Conservation (phyloP, 2,113 vertebrate genomes). For the Sturnira hondurensis region DNA sequence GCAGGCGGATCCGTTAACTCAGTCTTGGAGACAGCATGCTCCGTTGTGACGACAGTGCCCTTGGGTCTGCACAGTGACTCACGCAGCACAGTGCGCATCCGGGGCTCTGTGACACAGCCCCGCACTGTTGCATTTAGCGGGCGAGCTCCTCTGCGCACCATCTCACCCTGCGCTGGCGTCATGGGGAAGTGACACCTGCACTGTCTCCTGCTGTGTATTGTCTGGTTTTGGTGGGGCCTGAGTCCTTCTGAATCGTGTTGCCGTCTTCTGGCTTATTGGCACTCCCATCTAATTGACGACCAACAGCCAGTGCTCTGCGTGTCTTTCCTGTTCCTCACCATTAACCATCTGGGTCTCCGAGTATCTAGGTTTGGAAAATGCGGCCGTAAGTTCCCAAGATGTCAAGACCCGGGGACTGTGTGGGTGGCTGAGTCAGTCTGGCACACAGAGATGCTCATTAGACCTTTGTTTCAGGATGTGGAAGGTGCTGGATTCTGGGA, state of each 20-base stretch:
- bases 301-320: slow-evolving; percentile 37
- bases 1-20: background rate
- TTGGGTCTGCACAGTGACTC: background rate
- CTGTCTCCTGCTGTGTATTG: background rate
- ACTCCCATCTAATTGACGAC: slow-evolving; percentile 26
- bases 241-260: slow-evolving; percentile 44
- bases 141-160: background rate
- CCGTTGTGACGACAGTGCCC: background rate
- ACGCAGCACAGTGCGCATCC: background rate
- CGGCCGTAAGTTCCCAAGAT: slow-evolving; percentile 26
- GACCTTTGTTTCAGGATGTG: background rate
- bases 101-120: background rate
- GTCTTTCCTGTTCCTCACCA: slow-evolving; percentile 32
- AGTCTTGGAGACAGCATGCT: background rate
- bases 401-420: background rate
- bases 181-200: background rate
- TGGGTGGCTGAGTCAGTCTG: slow-evolving; percentile 3
- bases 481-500: background rate
- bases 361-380: background rate
- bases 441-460: background rate
- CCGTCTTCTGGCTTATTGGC: slow-evolving; percentile 34
- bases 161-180: background rate
- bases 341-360: slow-evolving; percentile 65
- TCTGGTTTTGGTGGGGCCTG: slow-evolving; percentile 1
- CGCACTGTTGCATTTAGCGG: background rate